A percentile compares a stretch with the other conserved stretches of the same genome.
Conservation (phyloP, 2,888 invertebrate genomes). For the Molorchus minor region DNA sequence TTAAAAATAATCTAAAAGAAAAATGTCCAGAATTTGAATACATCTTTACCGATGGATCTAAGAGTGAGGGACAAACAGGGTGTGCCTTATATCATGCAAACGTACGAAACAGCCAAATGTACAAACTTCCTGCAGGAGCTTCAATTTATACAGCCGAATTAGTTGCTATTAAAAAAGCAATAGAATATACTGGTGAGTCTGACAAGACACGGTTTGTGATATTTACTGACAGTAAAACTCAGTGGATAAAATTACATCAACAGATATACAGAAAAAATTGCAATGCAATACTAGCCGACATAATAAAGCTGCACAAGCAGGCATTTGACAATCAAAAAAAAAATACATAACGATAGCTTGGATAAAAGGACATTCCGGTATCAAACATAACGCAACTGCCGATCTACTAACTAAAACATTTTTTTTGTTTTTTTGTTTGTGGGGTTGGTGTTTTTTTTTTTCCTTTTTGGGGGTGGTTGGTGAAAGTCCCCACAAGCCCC, state of each 20-base stretch:
- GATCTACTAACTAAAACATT: not conserved
- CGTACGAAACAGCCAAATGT: not conserved
- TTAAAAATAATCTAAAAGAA: not conserved
- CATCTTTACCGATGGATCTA: not conserved
- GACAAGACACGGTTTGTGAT: not conserved
- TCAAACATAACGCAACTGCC: not conserved
- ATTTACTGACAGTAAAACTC: not conserved
- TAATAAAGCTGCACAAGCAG: not conserved
- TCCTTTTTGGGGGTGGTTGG: no score
- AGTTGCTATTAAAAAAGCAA: not conserved
- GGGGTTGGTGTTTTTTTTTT: no score
- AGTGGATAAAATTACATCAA: not conserved
- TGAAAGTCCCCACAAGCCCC: no score
- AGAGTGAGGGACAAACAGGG: not conserved
- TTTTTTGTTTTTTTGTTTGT: no score
- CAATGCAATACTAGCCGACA: no score
- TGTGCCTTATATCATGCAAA: not conserved
- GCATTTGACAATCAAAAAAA: not conserved
- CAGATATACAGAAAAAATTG: no score
- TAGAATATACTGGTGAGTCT: not conserved
- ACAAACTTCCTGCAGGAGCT: not conserved
- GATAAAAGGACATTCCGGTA: not conserved
- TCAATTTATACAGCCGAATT: no score
- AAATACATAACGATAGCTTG: no score
- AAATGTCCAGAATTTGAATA: conserved; percentile 1